Percentiles rank a stretch among this genome's conserved stretches.
Conservation (phyloP, 2,113 vertebrate species). For the Phoxinus phoxinus region DNA sequence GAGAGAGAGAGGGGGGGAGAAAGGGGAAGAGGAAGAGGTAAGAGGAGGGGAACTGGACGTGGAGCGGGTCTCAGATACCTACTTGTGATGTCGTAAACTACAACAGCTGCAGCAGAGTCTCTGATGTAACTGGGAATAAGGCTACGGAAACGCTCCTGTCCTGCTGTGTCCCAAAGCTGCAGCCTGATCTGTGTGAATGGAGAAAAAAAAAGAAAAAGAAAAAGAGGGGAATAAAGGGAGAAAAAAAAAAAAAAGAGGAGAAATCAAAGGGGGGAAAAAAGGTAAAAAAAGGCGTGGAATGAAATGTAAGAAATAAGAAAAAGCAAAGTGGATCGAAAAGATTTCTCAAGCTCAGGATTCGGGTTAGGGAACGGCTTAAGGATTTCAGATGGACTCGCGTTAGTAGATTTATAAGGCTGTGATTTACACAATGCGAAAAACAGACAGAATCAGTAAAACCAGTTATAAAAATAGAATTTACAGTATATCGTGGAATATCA, state of each 20-base stretch:
- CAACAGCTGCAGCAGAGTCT: conserved; percentile 96
- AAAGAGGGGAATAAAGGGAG: conserved; percentile 47
- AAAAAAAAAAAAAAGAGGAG: conserved; percentile 58
- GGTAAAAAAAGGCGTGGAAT: background rate
- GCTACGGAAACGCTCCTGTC: conserved; percentile 98
- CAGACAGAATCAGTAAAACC: no score
- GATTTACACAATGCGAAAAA: no score
- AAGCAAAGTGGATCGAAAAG: background rate
- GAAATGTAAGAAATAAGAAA: conserved; percentile 24
- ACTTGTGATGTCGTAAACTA: conserved; percentile 99
- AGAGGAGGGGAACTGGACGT: conserved; percentile 66
- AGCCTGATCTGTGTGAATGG: conserved; percentile 90
- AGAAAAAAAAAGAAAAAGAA: conserved; percentile 56
- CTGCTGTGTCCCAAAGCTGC: conserved; percentile 99
- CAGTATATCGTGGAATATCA: no score
- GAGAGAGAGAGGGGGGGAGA: conserved; percentile 25
- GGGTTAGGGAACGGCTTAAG: conserved; percentile 52
- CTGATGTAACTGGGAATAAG: conserved; percentile 99
- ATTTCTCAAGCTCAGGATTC: conserved; percentile 17
- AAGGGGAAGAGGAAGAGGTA: conserved; percentile 39
- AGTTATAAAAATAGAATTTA: no score
- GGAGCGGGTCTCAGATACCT: conserved; percentile 76
- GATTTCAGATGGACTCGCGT: conserved; percentile 60
- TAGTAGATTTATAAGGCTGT: background rate
- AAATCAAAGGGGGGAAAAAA: conserved; percentile 28